phyloP scores from a whole-genome alignment of 2,888 invertebrate genomes.

The Amphipyra berbera region DNA sequence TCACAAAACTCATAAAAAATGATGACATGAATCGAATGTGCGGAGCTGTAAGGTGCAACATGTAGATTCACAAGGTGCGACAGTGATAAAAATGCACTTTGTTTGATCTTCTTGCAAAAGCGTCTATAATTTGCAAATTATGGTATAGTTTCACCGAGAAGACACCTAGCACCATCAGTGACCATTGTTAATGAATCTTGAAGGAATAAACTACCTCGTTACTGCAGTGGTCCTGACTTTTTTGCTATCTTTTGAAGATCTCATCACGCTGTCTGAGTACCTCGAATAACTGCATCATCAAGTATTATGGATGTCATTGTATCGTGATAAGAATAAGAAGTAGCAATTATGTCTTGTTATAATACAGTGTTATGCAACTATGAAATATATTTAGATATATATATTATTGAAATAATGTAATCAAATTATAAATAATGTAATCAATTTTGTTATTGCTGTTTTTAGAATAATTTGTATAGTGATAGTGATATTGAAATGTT shows the following conservation, averaged over 20 bases:
- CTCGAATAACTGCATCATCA: no score
- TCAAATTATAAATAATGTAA: no score
- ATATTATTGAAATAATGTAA: no score
- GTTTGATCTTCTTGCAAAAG: neutral
- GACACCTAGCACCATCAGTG: neutral
- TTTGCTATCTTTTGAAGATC: neutral
- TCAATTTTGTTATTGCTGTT: no score
- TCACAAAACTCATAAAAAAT: no score
- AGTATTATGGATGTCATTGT: no score
- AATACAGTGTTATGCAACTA: no score
- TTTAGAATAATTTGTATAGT: neutral
- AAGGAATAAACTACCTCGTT: conserved; percentile 25
- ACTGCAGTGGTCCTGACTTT: neutral
- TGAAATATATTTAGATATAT: no score
- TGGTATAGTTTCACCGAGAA: conserved; percentile 14
- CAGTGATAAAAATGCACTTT: neutral
- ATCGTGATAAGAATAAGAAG: no score
- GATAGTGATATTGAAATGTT: neutral
- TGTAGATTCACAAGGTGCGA: neutral
- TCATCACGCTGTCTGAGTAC: neutral
- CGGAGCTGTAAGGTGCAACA: neutral
- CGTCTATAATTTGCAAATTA: conserved; percentile 14
- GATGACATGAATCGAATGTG: no score
- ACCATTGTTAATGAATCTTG: neutral
- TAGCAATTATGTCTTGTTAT: no score